A percentile compares a stretch with the other conserved stretches of the same genome.
phyloP scores from a whole-genome alignment of 1,140 invertebrate species.

The Papilio polyxenes region DNA sequence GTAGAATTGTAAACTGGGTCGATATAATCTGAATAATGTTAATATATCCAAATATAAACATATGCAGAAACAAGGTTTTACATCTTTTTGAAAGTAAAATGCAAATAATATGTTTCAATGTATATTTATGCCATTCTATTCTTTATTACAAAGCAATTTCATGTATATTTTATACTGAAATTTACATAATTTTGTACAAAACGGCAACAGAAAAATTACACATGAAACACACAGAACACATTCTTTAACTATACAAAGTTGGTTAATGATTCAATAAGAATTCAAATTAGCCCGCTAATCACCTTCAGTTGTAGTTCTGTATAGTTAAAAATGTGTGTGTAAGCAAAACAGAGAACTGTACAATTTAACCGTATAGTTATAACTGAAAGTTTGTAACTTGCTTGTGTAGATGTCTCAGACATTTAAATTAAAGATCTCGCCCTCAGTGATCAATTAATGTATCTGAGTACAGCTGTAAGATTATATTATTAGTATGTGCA shows the following conservation, averaged over 20 bases:
- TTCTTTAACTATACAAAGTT: background rate
- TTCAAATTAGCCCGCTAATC: no score
- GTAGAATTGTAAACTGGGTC: background rate
- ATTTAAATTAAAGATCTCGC: background rate
- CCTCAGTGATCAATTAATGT: background rate
- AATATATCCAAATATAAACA: background rate
- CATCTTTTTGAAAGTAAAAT: background rate
- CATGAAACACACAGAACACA: background rate
- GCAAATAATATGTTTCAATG: background rate
- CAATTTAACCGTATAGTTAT: no score
- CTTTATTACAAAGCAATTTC: background rate
- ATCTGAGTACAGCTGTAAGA: background rate
- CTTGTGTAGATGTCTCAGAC: background rate
- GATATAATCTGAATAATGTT: background rate
- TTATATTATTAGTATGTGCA: background rate
- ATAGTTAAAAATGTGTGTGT: no score
- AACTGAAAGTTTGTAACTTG: no score
- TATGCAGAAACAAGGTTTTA: background rate
- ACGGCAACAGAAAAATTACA: background rate
- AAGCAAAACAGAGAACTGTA: no score
- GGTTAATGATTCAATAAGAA: no score
- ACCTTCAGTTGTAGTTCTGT: no score
- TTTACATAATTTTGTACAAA: conserved; percentile 1
- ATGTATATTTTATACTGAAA: conserved; percentile 5
- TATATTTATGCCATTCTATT: background rate